phyloP scores from a whole-genome alignment of 2,113 vertebrate species.

The Melanotaenia duboulayi region DNA sequence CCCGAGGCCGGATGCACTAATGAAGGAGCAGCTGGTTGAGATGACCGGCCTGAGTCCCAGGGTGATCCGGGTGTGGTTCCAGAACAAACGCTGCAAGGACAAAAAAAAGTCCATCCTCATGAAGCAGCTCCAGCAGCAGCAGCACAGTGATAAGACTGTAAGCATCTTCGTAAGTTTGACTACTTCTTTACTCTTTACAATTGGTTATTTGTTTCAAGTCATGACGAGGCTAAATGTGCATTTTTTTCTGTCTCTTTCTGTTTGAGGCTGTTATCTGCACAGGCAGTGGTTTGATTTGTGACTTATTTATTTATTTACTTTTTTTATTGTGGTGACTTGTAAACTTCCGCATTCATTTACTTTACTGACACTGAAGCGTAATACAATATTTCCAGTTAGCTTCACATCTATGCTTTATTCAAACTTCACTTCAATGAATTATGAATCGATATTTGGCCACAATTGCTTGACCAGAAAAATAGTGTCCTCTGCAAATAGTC shows the following conservation, averaged over 20 bases:
- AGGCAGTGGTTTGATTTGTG: not conserved
- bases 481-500: slow-evolving; percentile 8
- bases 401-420: slow-evolving; percentile 47
- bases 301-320: not conserved
- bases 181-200: slow-evolving; percentile 50
- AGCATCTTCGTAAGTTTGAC: slow-evolving; percentile 80
- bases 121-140: slow-evolving; percentile 93
- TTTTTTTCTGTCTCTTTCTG: not conserved
- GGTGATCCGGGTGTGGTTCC: slow-evolving; percentile 98
- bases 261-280: not conserved
- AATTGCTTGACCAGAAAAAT: slow-evolving; percentile 47
- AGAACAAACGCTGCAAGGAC: slow-evolving; percentile 99
- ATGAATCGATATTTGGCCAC: slow-evolving; percentile 66
- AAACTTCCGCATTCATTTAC: not conserved
- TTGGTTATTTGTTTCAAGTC: not conserved
- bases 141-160: slow-evolving; percentile 92
- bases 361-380: not conserved
- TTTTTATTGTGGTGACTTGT: not conserved
- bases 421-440: slow-evolving; percentile 66
- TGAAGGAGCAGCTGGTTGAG: slow-evolving; percentile 98
- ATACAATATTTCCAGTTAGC: not conserved
- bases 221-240: not conserved
- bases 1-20: slow-evolving; percentile 94
- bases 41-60: slow-evolving; percentile 96
- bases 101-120: slow-evolving; percentile 94